Base-by-base conservation (phyloP, 2,888 invertebrate species). In the Salticus scenicus region DNA sequence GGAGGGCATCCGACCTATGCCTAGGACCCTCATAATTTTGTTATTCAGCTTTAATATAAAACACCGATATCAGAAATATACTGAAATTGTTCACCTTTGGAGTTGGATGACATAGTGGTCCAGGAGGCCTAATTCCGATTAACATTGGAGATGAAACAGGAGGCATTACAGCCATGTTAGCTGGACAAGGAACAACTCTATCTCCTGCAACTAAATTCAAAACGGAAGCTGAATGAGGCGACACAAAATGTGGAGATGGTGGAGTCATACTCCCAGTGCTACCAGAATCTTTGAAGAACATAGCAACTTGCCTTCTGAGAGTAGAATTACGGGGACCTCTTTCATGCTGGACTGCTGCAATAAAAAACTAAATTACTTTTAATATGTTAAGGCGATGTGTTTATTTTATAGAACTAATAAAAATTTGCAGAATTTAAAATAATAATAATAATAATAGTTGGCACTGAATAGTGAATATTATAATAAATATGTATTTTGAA, bases 301-400 rank as follows among this genome's bases (percentile, higher is more conserved):
- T 94, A 1, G 96, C 95, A 94, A 98, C 96, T 92, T 98, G 98
- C 17, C 98, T 94, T 5, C 97, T 94, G 41, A 99, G 72, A 93
- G 98, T 98, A 0, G 98, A 97, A 91, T 96, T 98, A 69, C 99
- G 93, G 0, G 99, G 99, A 0, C 99, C 99, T 88, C 99, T 94
- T 92, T 99, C 99, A 91, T 99, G 98, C 92, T 99, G 99, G 1
- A 99, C 99, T 84, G 99, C 99, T 96, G 93, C 75, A 93, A 93
- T 87, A 90, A 90, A 88, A 89, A 51, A 89, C 0, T 24, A 51
- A 28, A 67, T 10, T 42, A 12, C 51, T 8, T n/a, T 7, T 66
- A 30, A 66, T 30, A 31, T 66, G 66, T 12, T n/a, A n/a, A n/a
- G n/a, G n/a, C n/a, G n/a, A n/a, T n/a, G n/a, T n/a, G n/a, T n/a